These are phyloP conservation scores for Platichthys flesus DNA, from an alignment of 2,113 vertebrate species.

Conservation along the genomic window DNA sequence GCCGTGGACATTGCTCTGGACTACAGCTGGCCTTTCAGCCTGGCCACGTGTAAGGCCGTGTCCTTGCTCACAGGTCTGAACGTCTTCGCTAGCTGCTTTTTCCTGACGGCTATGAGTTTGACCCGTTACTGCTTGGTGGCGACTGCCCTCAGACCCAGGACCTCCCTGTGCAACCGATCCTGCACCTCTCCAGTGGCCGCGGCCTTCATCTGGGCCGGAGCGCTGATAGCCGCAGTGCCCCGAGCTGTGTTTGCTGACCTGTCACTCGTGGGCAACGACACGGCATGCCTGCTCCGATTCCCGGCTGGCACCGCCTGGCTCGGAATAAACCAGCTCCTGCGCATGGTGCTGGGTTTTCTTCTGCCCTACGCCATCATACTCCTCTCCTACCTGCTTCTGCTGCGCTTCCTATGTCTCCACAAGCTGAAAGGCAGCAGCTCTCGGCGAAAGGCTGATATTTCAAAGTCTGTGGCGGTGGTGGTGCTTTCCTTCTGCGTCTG, in stretches of 20 bases:
- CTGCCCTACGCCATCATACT: slow-evolving; percentile 78
- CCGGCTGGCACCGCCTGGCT: slow-evolving; percentile 77
- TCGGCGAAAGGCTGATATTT: slow-evolving; percentile 67
- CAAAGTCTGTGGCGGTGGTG: slow-evolving; percentile 79
- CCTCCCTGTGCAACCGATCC: slow-evolving; percentile 37
- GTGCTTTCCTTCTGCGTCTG: slow-evolving; percentile 81
- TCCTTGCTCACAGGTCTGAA: slow-evolving; percentile 78
- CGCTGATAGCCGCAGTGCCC: slow-evolving; percentile 70
- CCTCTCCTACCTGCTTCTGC: slow-evolving; percentile 79
- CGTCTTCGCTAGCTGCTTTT: slow-evolving; percentile 81
- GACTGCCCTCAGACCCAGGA: slow-evolving; percentile 69
- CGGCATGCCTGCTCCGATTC: slow-evolving; percentile 81
- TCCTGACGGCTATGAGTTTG: slow-evolving; percentile 82
- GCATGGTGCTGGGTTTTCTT: slow-evolving; percentile 79
- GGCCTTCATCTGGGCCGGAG: slow-evolving; percentile 74
- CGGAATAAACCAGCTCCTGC: slow-evolving; percentile 80
- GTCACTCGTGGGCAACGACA: slow-evolving; percentile 70
- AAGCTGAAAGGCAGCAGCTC: slow-evolving; percentile 62
- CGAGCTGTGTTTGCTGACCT: slow-evolving; percentile 77
- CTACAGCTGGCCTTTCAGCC: slow-evolving; percentile 83
- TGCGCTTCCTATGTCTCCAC: slow-evolving; percentile 79
- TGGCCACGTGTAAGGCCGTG: slow-evolving; percentile 78
- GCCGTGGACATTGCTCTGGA: slow-evolving; percentile 79
- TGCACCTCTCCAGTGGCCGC: slow-evolving; percentile 60
- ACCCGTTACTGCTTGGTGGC: slow-evolving; percentile 81